Evolutionary conservation across 35 echinoderm and acorn worm genomes (phyloP).

Genomic region (Diadema setosum): DNA sequence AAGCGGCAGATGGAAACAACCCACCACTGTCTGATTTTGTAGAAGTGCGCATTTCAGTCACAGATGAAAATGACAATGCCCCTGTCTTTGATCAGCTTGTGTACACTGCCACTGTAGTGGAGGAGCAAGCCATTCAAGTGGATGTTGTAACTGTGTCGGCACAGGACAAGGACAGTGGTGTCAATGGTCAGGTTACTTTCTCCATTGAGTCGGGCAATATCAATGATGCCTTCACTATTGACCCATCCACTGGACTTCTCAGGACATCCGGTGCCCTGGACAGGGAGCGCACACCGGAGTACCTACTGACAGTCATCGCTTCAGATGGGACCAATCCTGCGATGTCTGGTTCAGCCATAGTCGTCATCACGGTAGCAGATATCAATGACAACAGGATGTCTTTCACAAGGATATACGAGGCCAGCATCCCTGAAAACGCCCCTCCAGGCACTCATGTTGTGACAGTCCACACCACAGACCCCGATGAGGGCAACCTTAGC

Average conservation of each 20-base stretch:
- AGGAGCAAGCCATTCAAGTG: slow-evolving; percentile 1
- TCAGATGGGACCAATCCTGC: slow-evolving; percentile 60
- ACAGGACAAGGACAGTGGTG: slow-evolving; percentile 50
- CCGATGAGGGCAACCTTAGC: slow-evolving; percentile 51
- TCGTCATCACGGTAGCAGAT: slow-evolving; percentile 64
- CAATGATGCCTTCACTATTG: slow-evolving; percentile 55
- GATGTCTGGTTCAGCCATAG: slow-evolving; percentile 17
- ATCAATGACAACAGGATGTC: slow-evolving; percentile 78
- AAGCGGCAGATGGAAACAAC: slow-evolving; percentile 53
- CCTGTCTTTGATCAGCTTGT: slow-evolving; percentile 52
- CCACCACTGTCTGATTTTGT: slow-evolving; percentile 63
- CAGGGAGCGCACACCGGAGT: slow-evolving; percentile 47
- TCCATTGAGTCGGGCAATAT: slow-evolving; percentile 36
- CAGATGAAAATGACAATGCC: slow-evolving; percentile 89
- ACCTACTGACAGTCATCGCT: slow-evolving; percentile 64
- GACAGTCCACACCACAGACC: slow-evolving; percentile 64
- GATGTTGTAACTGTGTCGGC: slow-evolving; percentile 60
- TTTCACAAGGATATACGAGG: slow-evolving; percentile 57
- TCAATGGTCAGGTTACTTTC: slow-evolving; percentile 53
- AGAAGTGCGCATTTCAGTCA: slow-evolving; percentile 33
- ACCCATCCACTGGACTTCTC: slow-evolving; percentile 43
- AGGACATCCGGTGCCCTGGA: slow-evolving; percentile 55
- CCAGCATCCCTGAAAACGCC: slow-evolving; percentile 58
- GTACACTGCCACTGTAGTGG: slow-evolving; percentile 31
- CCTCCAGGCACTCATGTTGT: slow-evolving; percentile 56